Percentiles rank a stretch among this genome's conserved stretches.
Conservation (phyloP, 1,140 invertebrate species). For the Drosophila sp. region DNA sequence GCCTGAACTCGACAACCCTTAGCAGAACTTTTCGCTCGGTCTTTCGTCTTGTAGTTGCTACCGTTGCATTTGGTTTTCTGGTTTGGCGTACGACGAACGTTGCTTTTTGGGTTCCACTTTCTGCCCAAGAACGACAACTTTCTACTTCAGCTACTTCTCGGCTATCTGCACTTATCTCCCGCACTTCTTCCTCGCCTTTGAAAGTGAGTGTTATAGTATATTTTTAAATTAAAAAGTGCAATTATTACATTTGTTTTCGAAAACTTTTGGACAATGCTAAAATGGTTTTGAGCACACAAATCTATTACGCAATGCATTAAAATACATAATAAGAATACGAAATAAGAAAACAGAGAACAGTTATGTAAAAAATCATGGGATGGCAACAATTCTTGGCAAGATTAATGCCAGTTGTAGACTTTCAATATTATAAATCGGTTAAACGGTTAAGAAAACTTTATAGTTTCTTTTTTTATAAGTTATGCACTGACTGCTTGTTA, state of each 20-base stretch:
- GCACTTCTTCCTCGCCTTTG: constrained; percentile 53
- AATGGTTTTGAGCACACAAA: constrained; percentile 11
- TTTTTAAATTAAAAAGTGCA: neutral
- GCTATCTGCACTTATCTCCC: constrained; percentile 48
- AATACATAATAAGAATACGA: constrained; percentile 29
- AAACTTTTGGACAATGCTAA: constrained; percentile 37
- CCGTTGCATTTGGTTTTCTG: constrained; percentile 78
- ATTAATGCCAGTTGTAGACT: constrained; percentile 29
- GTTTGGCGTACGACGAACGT: constrained; percentile 76
- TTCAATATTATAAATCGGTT: neutral
- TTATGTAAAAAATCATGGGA: constrained; percentile 66
- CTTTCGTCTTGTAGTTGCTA: constrained; percentile 33
- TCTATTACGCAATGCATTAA: constrained; percentile 64
- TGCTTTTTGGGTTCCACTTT: constrained; percentile 61
- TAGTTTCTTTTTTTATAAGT: neutral
- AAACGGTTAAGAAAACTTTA: neutral
- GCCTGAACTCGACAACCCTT: constrained; percentile 52
- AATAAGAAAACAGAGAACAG: constrained; percentile 49
- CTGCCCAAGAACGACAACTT: constrained; percentile 57
- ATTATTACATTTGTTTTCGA: constrained; percentile 26
- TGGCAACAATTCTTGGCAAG: constrained; percentile 18
- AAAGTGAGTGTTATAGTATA: constrained; percentile 63
- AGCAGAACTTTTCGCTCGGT: constrained; percentile 21
- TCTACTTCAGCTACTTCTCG: constrained; percentile 67
- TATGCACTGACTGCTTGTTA: neutral